phyloP scores from a whole-genome alignment of 2,797 vertebrate species.

The Lacerta viridis region DNA sequence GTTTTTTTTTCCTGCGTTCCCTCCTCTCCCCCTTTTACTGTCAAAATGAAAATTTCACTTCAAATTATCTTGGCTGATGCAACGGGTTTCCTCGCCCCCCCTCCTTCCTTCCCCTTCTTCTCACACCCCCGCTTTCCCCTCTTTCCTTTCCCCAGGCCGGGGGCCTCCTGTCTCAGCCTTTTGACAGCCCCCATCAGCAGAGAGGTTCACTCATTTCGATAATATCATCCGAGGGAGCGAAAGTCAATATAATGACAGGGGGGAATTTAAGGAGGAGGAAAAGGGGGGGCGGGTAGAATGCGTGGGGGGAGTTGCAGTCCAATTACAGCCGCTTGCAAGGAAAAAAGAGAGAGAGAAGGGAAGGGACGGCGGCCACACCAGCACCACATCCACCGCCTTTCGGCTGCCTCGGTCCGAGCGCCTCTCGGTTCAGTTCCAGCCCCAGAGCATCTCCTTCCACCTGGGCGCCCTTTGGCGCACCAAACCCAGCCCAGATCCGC shows the following conservation, averaged over 20 bases:
- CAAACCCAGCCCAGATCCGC: slow-evolving; percentile 37
- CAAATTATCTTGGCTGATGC: slow-evolving; percentile 92
- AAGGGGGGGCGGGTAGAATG: slow-evolving; percentile 54
- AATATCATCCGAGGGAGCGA: slow-evolving; percentile 93
- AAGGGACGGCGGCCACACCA: slow-evolving; percentile 46
- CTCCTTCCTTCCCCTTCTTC: background rate
- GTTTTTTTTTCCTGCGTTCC: no score
- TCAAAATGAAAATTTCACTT: slow-evolving; percentile 95
- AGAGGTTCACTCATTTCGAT: slow-evolving; percentile 93
- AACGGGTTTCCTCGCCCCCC: slow-evolving; percentile 24
- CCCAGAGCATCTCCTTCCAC: no score
- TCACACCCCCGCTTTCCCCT: no score
- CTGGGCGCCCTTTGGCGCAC: no score
- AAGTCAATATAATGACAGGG: slow-evolving; percentile 92
- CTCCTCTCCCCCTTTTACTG: slow-evolving; percentile 82
- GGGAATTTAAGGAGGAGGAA: slow-evolving; percentile 85
- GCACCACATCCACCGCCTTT: background rate
- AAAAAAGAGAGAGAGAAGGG: slow-evolving; percentile 69
- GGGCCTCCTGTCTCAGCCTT: slow-evolving; percentile 90
- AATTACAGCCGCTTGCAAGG: slow-evolving; percentile 90
- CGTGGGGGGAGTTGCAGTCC: slow-evolving; percentile 90
- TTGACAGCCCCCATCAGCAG: slow-evolving; percentile 92
- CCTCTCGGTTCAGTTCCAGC: background rate
- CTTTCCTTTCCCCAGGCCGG: slow-evolving; percentile 86
- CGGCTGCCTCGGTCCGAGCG: slow-evolving; percentile 4